phyloP scores from a whole-genome alignment of 2,113 vertebrate species.

The Xyrauchen texanus region DNA sequence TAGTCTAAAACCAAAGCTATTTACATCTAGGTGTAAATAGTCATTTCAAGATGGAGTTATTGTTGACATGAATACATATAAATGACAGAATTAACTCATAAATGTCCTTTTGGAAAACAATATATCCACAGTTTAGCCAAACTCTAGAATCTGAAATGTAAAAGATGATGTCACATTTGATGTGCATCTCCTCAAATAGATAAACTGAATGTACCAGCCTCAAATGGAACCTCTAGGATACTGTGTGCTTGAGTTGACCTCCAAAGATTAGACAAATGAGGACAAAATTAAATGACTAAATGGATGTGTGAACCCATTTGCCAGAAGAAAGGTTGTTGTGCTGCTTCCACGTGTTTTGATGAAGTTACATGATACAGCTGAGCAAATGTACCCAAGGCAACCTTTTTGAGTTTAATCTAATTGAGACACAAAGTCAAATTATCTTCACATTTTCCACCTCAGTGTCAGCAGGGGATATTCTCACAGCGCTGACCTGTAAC shows the following conservation, averaged over 20 bases:
- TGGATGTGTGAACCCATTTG: constrained; percentile 31
- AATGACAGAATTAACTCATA: too few species aligned
- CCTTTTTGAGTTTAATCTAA: constrained; percentile 38
- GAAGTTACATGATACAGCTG: constrained; percentile 3
- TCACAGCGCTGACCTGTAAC: constrained; percentile 2
- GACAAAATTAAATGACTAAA: constrained; percentile 37
- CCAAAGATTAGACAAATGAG: constrained; percentile 32
- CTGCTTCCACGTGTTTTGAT: neutral
- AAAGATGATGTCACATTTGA: too few species aligned
- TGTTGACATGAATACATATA: too few species aligned
- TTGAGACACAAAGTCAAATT: constrained; percentile 39
- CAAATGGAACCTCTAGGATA: neutral
- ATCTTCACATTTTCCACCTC: constrained; percentile 34
- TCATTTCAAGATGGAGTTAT: too few species aligned
- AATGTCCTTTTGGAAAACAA: too few species aligned
- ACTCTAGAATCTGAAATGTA: too few species aligned
- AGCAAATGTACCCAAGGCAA: constrained; percentile 23
- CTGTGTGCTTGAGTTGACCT: constrained; percentile 28
- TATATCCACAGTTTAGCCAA: too few species aligned
- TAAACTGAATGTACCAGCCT: neutral
- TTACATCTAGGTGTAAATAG: too few species aligned
- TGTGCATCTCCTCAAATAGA: too few species aligned
- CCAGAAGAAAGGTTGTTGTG: constrained; percentile 35
- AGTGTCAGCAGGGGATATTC: constrained; percentile 1
- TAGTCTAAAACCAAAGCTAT: too few species aligned